Evolutionary conservation across 2,888 invertebrate genomes (phyloP).

Genomic region (Capitulum mitella): DNA sequence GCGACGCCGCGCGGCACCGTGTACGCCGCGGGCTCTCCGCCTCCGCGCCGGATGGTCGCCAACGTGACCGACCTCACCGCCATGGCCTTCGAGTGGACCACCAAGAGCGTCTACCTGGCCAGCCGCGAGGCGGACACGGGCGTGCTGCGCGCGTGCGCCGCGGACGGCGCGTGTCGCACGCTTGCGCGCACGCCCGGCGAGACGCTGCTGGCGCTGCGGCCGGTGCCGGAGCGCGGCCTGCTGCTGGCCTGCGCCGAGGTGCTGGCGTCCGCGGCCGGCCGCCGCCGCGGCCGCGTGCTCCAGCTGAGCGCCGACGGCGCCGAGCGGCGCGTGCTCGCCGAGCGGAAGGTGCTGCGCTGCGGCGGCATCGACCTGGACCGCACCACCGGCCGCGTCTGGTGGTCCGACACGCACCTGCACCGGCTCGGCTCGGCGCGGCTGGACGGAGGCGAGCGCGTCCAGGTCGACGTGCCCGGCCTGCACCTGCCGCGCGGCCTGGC

Average conservation of each 20-base stretch:
- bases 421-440: neutral
- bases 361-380: conserved; percentile 14
- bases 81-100: conserved; percentile 8
- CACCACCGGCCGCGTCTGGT: neutral
- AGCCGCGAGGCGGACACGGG: neutral
- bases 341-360: neutral
- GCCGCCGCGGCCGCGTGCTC: neutral
- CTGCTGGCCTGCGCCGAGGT: neutral
- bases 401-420: neutral
- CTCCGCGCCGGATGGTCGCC: neutral
- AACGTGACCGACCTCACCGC: neutral
- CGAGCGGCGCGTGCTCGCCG: neutral
- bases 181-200: neutral
- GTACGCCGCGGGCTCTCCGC: neutral
- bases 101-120: conserved; percentile 20
- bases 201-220: neutral
- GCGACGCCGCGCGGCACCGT: neutral
- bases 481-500: conserved; percentile 5
- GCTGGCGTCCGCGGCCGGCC: neutral
- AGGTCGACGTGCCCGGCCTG: neutral
- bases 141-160: neutral
- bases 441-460: neutral
- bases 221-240: neutral
- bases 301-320: neutral
- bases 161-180: neutral